Conservation (phyloP, 2,888 invertebrate genomes). For the Cepaea hortensis region DNA sequence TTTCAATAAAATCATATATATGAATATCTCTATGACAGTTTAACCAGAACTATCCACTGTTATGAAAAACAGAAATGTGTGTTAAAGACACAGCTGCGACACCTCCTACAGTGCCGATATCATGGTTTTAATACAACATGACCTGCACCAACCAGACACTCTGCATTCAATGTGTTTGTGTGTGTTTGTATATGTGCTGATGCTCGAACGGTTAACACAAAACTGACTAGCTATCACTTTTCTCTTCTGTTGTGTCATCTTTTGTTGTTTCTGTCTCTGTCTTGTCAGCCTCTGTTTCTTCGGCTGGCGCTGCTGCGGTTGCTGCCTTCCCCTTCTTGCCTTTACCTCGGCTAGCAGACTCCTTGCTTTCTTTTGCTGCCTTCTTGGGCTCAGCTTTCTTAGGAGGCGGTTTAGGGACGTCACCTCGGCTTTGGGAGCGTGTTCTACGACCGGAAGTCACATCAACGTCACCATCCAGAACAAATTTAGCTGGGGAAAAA, state of each 20-base stretch:
- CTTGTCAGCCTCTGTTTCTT: neutral
- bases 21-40: no score
- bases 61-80: no score
- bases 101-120: no score
- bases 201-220: neutral
- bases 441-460: constrained; percentile 63
- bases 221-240: constrained; percentile 34
- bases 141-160: neutral
- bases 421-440: constrained; percentile 63
- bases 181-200: neutral
- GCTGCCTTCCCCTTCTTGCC: constrained; percentile 55
- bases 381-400: constrained; percentile 72
- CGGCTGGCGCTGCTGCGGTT: constrained; percentile 1
- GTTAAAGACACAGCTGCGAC: no score
- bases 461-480: constrained; percentile 61
- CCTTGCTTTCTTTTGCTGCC: constrained; percentile 84
- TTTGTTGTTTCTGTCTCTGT: neutral
- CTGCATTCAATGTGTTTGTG: neutral
- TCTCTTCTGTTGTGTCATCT: neutral
- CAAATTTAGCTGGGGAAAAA: constrained; percentile 58
- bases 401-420: constrained; percentile 59
- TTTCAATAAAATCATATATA: no score
- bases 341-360: constrained; percentile 64
- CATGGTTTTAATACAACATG: no score
- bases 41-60: no score